phyloP scores from a whole-genome alignment of 1,140 invertebrate species.

The Drosophila ficusphila region DNA sequence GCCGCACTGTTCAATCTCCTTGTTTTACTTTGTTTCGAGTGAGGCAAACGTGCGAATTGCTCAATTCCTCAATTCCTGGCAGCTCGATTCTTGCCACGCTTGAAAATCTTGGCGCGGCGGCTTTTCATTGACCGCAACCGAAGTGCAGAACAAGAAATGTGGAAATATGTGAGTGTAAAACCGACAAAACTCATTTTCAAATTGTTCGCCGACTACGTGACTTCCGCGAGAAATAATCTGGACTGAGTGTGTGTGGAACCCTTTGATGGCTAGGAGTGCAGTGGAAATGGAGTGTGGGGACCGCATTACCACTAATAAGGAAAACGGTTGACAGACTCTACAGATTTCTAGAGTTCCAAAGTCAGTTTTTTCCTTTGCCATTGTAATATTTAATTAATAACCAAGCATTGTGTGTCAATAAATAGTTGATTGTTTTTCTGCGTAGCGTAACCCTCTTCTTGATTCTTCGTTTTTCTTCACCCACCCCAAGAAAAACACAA shows the following conservation, averaged over 20 bases:
- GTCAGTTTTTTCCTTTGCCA: not conserved
- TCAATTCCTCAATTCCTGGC: conserved; percentile 64
- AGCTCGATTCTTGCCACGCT: conserved; percentile 43
- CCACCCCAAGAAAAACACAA: not conserved
- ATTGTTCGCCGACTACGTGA: conserved; percentile 75
- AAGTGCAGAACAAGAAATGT: conserved; percentile 57
- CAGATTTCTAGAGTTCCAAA: conserved; percentile 8
- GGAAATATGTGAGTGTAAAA: conserved; percentile 63
- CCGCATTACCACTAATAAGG: conserved; percentile 33
- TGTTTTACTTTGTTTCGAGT: conserved; percentile 74
- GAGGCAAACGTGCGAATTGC: conserved; percentile 76
- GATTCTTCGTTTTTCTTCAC: not conserved
- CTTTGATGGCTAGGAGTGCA: conserved; percentile 42
- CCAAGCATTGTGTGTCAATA: too few relatives aligned
- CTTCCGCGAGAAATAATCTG: conserved; percentile 74
- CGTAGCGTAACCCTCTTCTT: not conserved
- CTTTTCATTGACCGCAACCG: conserved; percentile 76
- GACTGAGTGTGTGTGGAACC: conserved; percentile 44
- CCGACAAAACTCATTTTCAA: conserved; percentile 82
- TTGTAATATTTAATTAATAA: too few relatives aligned
- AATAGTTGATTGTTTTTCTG: too few relatives aligned
- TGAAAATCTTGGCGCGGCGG: conserved; percentile 50
- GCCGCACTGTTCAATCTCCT: conserved; percentile 62
- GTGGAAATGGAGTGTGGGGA: conserved; percentile 2
- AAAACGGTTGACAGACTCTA: conserved; percentile 24